Evolutionary conservation across 1,140 invertebrate species (phyloP).

Genomic region (Drosophila arawakana): DNA sequence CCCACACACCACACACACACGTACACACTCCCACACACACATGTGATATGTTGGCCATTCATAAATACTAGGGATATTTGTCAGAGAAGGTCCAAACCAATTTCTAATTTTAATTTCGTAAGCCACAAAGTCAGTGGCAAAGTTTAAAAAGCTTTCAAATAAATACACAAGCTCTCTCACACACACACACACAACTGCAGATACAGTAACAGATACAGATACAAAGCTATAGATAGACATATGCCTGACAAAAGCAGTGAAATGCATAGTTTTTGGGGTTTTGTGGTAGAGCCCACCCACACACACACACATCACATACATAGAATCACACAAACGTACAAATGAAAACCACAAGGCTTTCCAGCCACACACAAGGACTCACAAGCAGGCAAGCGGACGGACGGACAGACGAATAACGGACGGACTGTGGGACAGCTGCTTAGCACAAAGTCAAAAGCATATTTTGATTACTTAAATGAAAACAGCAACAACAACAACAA

Average conservation of each 20-base stretch:
- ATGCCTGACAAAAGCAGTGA: constrained; percentile 71
- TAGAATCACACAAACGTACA: constrained; percentile 47
- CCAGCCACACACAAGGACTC: constrained; percentile 30
- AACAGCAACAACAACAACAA: constrained; percentile 46
- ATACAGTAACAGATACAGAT: constrained; percentile 17
- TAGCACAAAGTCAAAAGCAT: constrained; percentile 78
- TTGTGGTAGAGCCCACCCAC: constrained; percentile 54
- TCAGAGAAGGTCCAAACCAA: constrained; percentile 68
- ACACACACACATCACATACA: constrained; percentile 47
- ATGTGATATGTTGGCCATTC: constrained; percentile 28
- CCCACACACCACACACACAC: constrained; percentile 14
- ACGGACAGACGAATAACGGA: background rate
- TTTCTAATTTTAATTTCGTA: constrained; percentile 83
- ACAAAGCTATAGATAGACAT: constrained; percentile 22
- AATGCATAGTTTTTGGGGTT: constrained; percentile 81
- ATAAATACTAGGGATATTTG: constrained; percentile 57
- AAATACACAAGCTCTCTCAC: constrained; percentile 64
- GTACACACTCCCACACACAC: constrained; percentile 11
- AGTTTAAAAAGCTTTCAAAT: constrained; percentile 83
- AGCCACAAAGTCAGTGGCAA: constrained; percentile 80
- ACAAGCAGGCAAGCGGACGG: constrained; percentile 15
- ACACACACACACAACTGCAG: constrained; percentile 18
- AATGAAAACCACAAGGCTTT: constrained; percentile 67
- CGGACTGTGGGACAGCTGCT: constrained; percentile 59
- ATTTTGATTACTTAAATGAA: constrained; percentile 83